Base-by-base conservation (phyloP, 2,888 invertebrate genomes). In the Dascillus cervinus region DNA sequence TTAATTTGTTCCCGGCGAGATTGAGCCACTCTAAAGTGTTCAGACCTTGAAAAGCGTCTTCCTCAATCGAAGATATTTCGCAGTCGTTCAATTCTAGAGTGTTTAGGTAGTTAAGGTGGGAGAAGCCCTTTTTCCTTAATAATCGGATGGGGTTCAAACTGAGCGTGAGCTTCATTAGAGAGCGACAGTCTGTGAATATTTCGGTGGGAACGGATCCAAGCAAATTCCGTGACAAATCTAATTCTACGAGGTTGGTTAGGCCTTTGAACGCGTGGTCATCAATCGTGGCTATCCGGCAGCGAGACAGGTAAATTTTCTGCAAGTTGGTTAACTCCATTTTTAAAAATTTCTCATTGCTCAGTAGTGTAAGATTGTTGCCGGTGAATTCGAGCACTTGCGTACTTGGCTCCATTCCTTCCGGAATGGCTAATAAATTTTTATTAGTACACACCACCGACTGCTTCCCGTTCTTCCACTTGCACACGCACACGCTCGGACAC, bases 381-480 rank as follows among this genome's bases (percentile, higher is more conserved):
- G 82, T 75, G 53, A 91, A 78, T 61, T 90, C 87, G 30, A 91
- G 69, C 14, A 91, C 90, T 69, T 90, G 89, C 1, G 90, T 90
- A 53, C 82, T 83, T 12, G 79, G 74, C 58, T 88, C 83, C 51
- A 91, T 77, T 29, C 82, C 79, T 47, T 77, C 77, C 2, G 91
- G 91, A 32, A 91, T 77, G 6, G 76, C 72, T 42, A 80, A 74
- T 31, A 91, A 69, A 32, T 78, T 79, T 56, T 82, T 82, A 41
- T 82, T 79, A 26, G 81, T 75, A 65, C 92, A 92, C 62, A 90
- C 89, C 26, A 88, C 88, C 46, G 86, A 85, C 58, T 89, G 82
- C 58, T 92, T 92, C 25, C 91, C 91, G 56, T 83, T 82, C 64
- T 89, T 90, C 91, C 91, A 91, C 62, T 88, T 89, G 70, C 92